These are phyloP conservation scores for Drosophila monieri DNA, from an alignment of 2,888 invertebrate genomes.

Conservation along the genomic window DNA sequence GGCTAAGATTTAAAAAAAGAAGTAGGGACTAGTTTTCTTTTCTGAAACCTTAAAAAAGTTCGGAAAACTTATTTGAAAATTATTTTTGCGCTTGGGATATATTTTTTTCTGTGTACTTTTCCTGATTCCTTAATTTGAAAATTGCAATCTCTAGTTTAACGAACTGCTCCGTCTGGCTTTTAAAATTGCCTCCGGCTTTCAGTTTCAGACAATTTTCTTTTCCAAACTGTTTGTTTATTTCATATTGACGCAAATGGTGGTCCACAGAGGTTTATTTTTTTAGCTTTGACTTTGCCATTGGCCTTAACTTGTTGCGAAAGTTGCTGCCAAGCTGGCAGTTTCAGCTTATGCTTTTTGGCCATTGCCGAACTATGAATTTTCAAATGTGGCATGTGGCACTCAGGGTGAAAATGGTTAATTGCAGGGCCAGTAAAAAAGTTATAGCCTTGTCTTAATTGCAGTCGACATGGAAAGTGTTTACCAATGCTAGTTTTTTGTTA, in stretches of 20 bases:
- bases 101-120: background rate
- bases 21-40: background rate
- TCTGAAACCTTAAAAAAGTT: too few species aligned
- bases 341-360: conserved; percentile 23
- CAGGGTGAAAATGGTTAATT: conserved; percentile 21
- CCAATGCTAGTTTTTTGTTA: too few species aligned
- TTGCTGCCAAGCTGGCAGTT: conserved; percentile 58
- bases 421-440: conserved; percentile 8
- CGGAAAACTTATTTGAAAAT: too few species aligned
- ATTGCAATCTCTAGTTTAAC: conserved; percentile 16
- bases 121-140: background rate
- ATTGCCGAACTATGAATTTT: conserved; percentile 52
- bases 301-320: conserved; percentile 70
- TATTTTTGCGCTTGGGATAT: background rate
- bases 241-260: conserved; percentile 33
- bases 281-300: conserved; percentile 32
- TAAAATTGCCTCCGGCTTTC: conserved; percentile 28
- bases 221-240: conserved; percentile 19
- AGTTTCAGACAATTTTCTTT: conserved; percentile 31
- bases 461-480: conserved; percentile 5
- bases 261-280: conserved; percentile 18
- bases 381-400: conserved; percentile 44
- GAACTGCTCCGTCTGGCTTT: conserved; percentile 16
- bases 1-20: background rate
- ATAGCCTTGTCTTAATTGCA: conserved; percentile 19